Conservation (phyloP, 2,888 invertebrate genomes). For the Busseola fusca region DNA sequence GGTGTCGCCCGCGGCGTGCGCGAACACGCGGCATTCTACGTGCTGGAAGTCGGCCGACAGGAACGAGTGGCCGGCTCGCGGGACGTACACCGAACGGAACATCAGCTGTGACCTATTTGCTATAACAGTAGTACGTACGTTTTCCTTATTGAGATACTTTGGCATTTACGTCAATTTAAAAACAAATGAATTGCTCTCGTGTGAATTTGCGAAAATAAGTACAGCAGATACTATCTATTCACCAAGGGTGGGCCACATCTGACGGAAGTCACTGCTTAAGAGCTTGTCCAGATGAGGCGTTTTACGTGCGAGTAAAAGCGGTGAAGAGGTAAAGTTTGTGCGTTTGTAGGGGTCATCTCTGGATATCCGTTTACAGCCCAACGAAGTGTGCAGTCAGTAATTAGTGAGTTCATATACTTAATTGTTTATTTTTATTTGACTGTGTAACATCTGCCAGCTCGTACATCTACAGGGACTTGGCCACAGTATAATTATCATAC, state of each 20-base stretch:
- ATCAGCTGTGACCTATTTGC: slow-evolving; percentile 52
- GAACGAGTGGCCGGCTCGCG: slow-evolving; percentile 71
- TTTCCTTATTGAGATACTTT: neutral
- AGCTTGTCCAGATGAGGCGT: too few species aligned
- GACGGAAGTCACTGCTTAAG: too few species aligned
- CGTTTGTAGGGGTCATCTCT: too few species aligned
- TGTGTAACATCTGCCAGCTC: too few species aligned
- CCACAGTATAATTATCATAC: too few species aligned
- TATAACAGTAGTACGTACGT: neutral
- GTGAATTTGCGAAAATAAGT: neutral
- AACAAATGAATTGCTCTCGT: neutral
- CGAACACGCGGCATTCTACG: slow-evolving; percentile 86
- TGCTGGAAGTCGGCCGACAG: slow-evolving; percentile 86
- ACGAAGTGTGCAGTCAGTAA: too few species aligned
- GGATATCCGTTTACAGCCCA: too few species aligned
- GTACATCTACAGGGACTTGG: too few species aligned
- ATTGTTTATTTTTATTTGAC: too few species aligned
- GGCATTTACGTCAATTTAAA: neutral
- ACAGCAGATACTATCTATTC: neutral
- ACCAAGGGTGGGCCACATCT: neutral
- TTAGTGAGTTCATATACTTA: too few species aligned
- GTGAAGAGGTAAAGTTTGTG: too few species aligned
- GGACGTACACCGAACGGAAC: slow-evolving; percentile 78
- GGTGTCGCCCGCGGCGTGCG: slow-evolving; percentile 78
- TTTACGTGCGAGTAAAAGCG: too few species aligned